A percentile compares a stretch with the other conserved stretches of the same genome.
Evolutionary conservation across 1,140 invertebrate genomes (phyloP).

Genomic region (Pentalonia nigronervosa): DNA sequence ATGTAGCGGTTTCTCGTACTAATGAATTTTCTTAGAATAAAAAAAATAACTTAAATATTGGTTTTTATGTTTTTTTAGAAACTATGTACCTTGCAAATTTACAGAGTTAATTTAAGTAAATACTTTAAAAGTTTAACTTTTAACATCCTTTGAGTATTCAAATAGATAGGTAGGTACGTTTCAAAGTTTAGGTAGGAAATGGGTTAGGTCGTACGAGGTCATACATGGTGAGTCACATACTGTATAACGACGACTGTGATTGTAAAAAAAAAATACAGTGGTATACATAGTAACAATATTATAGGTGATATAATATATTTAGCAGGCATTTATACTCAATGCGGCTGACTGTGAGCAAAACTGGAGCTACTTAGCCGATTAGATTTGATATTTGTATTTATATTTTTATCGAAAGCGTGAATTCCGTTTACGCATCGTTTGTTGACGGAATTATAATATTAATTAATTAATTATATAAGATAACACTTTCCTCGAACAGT

Average conservation of each 20-base stretch:
- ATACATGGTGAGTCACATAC: neutral
- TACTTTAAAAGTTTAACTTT: neutral
- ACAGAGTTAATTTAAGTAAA: neutral
- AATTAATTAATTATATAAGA: neutral
- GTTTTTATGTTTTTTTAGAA: neutral
- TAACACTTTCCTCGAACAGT: neutral
- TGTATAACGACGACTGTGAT: too few relatives aligned
- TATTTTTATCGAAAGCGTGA: neutral
- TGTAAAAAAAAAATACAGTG: too few relatives aligned
- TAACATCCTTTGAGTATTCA: neutral
- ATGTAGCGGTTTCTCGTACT: neutral
- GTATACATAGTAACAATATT: too few relatives aligned
- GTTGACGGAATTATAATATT: neutral
- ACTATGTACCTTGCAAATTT: neutral
- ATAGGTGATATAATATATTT: too few relatives aligned
- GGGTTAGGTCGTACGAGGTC: neutral
- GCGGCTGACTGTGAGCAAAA: neutral
- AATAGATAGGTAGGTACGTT: neutral
- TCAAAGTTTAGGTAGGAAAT: neutral
- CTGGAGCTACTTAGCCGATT: neutral
- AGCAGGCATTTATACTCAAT: neutral
- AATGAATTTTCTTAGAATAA: neutral
- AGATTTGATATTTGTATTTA: neutral
- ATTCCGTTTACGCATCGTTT: neutral
- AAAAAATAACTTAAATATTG: neutral